Evolutionary conservation across 1,140 invertebrate species (phyloP).

Genomic region (Aphelenchoides fujianensis): DNA sequence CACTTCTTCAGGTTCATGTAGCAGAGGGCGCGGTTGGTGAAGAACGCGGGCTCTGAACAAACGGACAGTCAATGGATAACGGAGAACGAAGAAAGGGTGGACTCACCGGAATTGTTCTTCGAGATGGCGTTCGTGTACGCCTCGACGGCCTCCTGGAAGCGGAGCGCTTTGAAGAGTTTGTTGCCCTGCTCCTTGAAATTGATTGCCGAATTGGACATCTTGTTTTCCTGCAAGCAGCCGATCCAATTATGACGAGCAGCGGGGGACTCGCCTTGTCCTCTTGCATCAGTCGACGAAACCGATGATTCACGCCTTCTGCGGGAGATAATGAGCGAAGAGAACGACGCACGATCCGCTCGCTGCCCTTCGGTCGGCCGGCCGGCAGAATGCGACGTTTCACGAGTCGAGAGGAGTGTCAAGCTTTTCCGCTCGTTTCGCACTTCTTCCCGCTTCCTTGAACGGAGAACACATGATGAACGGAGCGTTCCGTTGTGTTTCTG

Average conservation of each 20-base stretch:
- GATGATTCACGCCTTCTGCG: no score
- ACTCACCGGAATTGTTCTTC: constrained; percentile 27
- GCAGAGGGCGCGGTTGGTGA: constrained; percentile 52
- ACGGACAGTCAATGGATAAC: neutral
- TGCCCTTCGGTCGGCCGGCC: no score
- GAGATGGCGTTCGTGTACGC: constrained; percentile 51
- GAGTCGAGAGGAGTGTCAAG: no score
- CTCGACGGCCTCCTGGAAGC: constrained; percentile 53
- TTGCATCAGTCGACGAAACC: neutral
- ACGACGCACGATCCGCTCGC: no score
- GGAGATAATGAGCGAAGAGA: no score
- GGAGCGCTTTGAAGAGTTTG: constrained; percentile 31
- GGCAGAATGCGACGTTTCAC: no score
- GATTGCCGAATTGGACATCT: constrained; percentile 24
- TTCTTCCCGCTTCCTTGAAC: no score
- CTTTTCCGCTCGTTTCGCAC: no score
- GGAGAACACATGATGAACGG: no score
- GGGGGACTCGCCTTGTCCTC: neutral
- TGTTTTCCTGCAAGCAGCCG: neutral
- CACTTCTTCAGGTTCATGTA: constrained; percentile 53
- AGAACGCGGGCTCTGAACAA: constrained; percentile 33
- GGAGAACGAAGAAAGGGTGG: neutral
- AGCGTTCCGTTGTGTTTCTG: no score
- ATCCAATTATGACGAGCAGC: neutral
- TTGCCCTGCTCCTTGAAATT: constrained; percentile 48